Evolutionary conservation across 1,140 invertebrate species (phyloP).

Genomic region (Carcinoscorpius rotundicauda): DNA sequence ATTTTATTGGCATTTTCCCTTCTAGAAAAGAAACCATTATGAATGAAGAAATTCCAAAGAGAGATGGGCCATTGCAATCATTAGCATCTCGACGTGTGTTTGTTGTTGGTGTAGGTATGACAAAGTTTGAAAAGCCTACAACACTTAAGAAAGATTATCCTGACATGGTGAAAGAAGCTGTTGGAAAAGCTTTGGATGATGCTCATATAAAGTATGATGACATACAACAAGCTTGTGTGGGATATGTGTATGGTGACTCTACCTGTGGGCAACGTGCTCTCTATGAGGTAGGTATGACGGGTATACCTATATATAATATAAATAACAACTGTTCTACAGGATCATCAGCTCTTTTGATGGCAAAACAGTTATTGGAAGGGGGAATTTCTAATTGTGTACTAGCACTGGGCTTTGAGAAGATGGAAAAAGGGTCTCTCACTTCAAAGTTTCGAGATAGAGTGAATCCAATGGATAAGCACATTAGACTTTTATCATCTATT

Average conservation of each 20-base stretch:
- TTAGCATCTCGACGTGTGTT: conserved; percentile 46
- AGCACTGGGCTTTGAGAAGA: conserved; percentile 95
- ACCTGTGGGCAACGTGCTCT: conserved; percentile 88
- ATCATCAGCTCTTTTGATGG: conserved; percentile 77
- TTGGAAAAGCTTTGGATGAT: conserved; percentile 76
- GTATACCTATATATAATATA: conserved; percentile 95
- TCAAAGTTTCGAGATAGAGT: conserved; percentile 73
- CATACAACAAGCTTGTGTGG: conserved; percentile 78
- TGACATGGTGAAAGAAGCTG: conserved; percentile 85
- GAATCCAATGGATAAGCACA: conserved; percentile 87
- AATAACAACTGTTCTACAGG: conserved; percentile 98
- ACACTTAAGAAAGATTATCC: conserved; percentile 79
- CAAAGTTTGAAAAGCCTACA: conserved; percentile 84
- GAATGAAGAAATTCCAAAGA: no score
- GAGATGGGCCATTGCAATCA: no score
- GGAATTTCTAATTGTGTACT: conserved; percentile 74
- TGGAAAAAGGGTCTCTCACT: conserved; percentile 80
- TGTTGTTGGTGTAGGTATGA: conserved; percentile 95
- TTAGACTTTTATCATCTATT: conserved; percentile 68
- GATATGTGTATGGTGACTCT: conserved; percentile 95
- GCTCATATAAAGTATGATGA: conserved; percentile 62
- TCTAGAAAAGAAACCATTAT: no score
- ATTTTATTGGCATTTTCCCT: no score
- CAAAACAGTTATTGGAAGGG: conserved; percentile 77
- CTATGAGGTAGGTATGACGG: conserved; percentile 90